Evolutionary conservation across 2,113 vertebrate genomes (phyloP).

Genomic region (Gasterosteus aculeatus): DNA sequence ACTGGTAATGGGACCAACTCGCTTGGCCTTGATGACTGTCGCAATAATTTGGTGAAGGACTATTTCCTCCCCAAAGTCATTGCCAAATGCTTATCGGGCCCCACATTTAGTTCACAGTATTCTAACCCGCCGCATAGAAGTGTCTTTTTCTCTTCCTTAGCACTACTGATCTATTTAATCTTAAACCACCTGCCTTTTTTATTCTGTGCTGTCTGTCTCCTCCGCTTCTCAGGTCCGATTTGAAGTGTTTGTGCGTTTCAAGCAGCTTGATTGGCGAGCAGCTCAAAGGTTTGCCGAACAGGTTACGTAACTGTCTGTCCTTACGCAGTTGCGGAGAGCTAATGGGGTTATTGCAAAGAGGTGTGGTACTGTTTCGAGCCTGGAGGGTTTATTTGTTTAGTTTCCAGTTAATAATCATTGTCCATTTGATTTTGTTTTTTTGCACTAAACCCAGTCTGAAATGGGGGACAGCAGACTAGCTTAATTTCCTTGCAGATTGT

Average conservation of each 20-base stretch:
- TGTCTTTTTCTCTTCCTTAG: constrained; percentile 24
- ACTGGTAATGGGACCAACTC: constrained; percentile 44
- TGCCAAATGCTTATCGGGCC: constrained; percentile 19
- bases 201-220: constrained; percentile 16
- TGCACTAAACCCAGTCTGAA: constrained; percentile 25
- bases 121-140: constrained; percentile 35
- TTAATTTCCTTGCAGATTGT: constrained; percentile 14
- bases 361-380: constrained; percentile 32
- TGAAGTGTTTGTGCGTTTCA: constrained; percentile 47
- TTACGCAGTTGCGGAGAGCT: not conserved
- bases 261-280: not conserved
- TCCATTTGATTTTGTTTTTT: constrained; percentile 5
- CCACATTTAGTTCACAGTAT: constrained; percentile 56
- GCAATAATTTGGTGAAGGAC: constrained; percentile 10
- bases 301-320: not conserved
- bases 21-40: constrained; percentile 8
- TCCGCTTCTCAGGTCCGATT: constrained; percentile 30
- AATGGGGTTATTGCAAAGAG: not conserved
- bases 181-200: constrained; percentile 9
- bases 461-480: not conserved
- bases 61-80: not conserved
- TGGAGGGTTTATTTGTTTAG: not conserved
- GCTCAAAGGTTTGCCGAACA: constrained; percentile 3
- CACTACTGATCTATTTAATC: constrained; percentile 76
- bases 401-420: constrained; percentile 16